Conservation (phyloP, 2,113 vertebrate species). For the Cyanoderma ruficeps region DNA sequence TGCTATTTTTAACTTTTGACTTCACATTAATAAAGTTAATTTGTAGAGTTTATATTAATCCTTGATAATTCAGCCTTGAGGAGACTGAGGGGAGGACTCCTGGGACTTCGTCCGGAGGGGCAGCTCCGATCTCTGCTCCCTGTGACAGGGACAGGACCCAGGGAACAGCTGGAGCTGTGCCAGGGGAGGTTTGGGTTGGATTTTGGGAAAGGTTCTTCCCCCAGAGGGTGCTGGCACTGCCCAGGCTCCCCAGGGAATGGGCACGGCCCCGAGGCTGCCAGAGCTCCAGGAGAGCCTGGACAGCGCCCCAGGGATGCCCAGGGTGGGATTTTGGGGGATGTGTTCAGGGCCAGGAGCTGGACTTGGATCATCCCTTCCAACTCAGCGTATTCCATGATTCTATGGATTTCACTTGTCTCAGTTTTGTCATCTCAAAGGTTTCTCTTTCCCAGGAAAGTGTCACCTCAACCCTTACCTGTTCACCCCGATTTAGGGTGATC, state of each 20-base stretch:
- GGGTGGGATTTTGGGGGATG: not conserved
- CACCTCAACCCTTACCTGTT: not conserved
- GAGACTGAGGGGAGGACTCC: not conserved
- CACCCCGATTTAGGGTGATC: not conserved
- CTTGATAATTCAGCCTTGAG: not conserved
- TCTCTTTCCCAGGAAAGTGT: not conserved
- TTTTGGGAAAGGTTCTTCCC: not conserved
- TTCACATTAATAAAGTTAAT: not conserved
- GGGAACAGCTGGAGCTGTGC: rapidly evolving
- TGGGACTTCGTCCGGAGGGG: rapidly evolving
- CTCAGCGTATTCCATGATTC: not conserved
- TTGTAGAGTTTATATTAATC: not conserved
- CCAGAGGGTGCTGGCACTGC: not conserved
- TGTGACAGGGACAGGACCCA: not conserved
- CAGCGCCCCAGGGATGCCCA: rapidly evolving
- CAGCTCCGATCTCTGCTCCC: not conserved
- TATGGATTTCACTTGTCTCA: not conserved
- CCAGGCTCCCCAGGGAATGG: not conserved
- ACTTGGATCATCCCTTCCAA: not conserved
- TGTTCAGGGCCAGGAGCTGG: not conserved
- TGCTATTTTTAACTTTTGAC: not conserved
- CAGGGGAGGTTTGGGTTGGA: rapidly evolving
- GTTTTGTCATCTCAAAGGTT: not conserved
- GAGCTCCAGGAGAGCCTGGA: not conserved
- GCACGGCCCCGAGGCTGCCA: not conserved